phyloP scores from a whole-genome alignment of 30 jellyfish, hydroid and myxozoan genomes.

The Cassiopea xamachana region DNA sequence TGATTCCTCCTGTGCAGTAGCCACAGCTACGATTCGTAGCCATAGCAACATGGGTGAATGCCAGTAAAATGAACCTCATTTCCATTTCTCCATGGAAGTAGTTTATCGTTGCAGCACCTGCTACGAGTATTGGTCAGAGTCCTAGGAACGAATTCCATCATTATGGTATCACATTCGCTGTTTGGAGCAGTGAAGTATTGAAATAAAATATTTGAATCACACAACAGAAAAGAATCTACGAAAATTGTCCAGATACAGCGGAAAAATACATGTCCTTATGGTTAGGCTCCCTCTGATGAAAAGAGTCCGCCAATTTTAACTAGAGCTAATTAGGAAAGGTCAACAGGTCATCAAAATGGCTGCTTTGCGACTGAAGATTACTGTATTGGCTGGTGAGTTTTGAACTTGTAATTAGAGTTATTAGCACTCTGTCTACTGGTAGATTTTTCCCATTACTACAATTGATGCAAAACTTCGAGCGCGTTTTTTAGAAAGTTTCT shows the following conservation, averaged over 20 bases:
- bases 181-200: neutral
- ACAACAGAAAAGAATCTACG: neutral
- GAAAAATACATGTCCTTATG: neutral
- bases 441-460: neutral
- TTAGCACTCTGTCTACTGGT: neutral
- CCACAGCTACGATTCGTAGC: neutral
- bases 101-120: slow-evolving; percentile 8
- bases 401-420: too few relatives aligned
- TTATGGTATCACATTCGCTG: slow-evolving; percentile 15
- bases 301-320: neutral
- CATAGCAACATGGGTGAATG: neutral
- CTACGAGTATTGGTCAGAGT: neutral
- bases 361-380: slow-evolving; percentile 27
- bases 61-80: neutral
- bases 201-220: neutral
- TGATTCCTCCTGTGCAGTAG: neutral
- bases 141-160: slow-evolving; percentile 50
- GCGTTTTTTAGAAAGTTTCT: too few relatives aligned
- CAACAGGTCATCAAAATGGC: slow-evolving; percentile 74
- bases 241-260: neutral
- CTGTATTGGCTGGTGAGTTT: neutral
- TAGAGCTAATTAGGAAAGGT: slow-evolving; percentile 13
- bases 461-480: too few relatives aligned
- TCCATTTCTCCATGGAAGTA: slow-evolving; percentile 6
- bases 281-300: neutral